Base-by-base conservation (phyloP, 2,797 vertebrate species). In the Lerista edwardsae region DNA sequence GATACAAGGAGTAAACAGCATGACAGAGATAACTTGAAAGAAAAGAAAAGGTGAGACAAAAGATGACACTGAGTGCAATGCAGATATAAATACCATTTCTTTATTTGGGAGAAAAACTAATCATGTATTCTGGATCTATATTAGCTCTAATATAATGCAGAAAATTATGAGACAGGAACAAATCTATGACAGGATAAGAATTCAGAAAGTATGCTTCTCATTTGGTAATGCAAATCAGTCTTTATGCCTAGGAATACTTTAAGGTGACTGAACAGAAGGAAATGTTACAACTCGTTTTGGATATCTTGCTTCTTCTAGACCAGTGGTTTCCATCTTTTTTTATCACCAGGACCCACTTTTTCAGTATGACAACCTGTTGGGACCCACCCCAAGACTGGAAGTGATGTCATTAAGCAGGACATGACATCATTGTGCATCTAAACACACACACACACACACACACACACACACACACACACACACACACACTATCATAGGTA, bases 1-100 rank as follows among this genome's bases (percentile, higher is more conserved):
- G 80, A 83, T 78, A 85, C 89, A 92, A 89, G 34, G 25, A 91
- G 84, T 71, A 91, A 91, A 86, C 39, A 86, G 2, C 36, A 90
- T 77, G 55, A 80, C 68, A 90, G 68, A 47, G 61, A 84, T 78
- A 83, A 93, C 55, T 51, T 85, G 75, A 88, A 69, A 51, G 2
- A 82, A 15, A 57, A 74, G 84, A 79, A 92, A 80, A n/a, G 78
- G 84, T 29, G 80, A 29, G 88, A 83, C 80, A 67, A 86, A 87
- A 69, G 34, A 64, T 15, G 2, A 55, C 15, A 85, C 15, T 72
- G 34, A 88, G 3, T 72, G 61, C 74, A 8, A 9, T 86, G 80
- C 78, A 87, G 9, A 86, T 39, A 84, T 31, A 80, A 11, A 23
- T 71, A 64, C 78, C 44, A 84, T 86, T 85, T 90, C 69, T 74